phyloP scores from a whole-genome alignment of 2,888 invertebrate genomes.

The Archips xylosteana region DNA sequence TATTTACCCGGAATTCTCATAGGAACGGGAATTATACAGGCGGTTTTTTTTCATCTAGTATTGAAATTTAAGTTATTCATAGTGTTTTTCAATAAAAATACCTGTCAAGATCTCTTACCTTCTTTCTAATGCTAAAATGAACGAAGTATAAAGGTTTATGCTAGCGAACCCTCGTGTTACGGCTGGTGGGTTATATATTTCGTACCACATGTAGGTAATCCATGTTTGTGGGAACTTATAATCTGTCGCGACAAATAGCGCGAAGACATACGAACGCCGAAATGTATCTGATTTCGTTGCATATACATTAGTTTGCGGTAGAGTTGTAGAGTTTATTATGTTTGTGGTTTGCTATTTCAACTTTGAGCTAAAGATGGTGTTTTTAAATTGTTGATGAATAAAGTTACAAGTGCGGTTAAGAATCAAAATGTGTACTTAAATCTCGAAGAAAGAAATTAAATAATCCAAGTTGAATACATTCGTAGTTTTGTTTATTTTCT shows the following conservation, averaged over 20 bases:
- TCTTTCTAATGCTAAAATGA: no score
- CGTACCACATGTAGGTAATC: slow-evolving; percentile 18
- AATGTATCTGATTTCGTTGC: slow-evolving; percentile 31
- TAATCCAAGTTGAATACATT: no score
- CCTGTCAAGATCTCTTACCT: no score
- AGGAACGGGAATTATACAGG: no score
- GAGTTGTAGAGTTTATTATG: neutral
- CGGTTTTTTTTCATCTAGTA: no score
- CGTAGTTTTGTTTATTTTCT: no score
- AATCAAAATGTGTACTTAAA: neutral
- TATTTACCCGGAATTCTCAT: no score
- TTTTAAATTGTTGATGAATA: neutral
- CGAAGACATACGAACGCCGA: slow-evolving; percentile 32
- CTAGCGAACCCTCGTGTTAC: no score
- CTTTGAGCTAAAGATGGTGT: neutral
- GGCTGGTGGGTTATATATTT: neutral
- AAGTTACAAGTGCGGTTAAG: neutral
- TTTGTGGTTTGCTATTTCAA: neutral
- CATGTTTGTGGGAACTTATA: slow-evolving; percentile 23
- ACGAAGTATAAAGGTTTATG: no score
- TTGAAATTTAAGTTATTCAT: no score
- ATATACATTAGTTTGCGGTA: slow-evolving; percentile 14
- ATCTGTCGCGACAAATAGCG: slow-evolving; percentile 37
- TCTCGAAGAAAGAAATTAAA: no score
- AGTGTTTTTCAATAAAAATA: no score